Percentiles rank a stretch among this genome's conserved stretches.
Evolutionary conservation across 2,888 invertebrate genomes (phyloP).

Genomic region (Stramonita haemastoma): DNA sequence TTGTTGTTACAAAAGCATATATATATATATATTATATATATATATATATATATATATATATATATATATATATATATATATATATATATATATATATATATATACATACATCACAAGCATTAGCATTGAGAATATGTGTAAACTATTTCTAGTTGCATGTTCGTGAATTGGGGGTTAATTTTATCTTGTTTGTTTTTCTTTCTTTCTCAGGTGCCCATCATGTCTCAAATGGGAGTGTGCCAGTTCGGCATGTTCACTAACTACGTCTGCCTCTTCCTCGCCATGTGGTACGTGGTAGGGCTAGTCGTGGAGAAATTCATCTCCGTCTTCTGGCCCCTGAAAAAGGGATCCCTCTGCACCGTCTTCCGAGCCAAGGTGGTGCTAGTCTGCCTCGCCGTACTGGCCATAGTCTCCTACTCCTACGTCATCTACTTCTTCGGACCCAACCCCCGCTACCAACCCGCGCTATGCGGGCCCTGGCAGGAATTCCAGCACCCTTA

Average conservation of each 20-base stretch:
- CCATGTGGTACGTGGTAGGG: slow-evolving; percentile 66
- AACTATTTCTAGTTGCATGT: no score
- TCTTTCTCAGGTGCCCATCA: slow-evolving; percentile 50
- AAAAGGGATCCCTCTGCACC: slow-evolving; percentile 68
- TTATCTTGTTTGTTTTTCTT: neutral
- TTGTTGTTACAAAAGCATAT: no score
- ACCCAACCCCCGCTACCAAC: slow-evolving; percentile 32
- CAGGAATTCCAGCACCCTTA: slow-evolving; percentile 48
- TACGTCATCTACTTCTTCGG: slow-evolving; percentile 68
- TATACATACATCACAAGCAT: neutral
- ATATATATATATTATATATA: no score
- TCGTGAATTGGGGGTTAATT: no score
- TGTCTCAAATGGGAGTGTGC: slow-evolving; percentile 81
- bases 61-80: slow-evolving; percentile 5
- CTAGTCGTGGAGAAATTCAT: slow-evolving; percentile 67
- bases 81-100: neutral
- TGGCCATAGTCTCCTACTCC: slow-evolving; percentile 65
- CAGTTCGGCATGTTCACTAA: slow-evolving; percentile 86
- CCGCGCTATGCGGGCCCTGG: slow-evolving; percentile 45
- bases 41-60: neutral
- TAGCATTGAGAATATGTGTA: no score
- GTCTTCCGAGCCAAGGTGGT: slow-evolving; percentile 70
- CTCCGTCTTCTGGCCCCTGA: slow-evolving; percentile 63
- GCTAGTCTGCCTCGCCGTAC: slow-evolving; percentile 61
- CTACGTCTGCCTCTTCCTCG: slow-evolving; percentile 64